Percentiles rank a stretch among this genome's conserved stretches.
phyloP scores from a whole-genome alignment of 53 echinoderm and acorn worm species.

The Holothuria leucospilota region DNA sequence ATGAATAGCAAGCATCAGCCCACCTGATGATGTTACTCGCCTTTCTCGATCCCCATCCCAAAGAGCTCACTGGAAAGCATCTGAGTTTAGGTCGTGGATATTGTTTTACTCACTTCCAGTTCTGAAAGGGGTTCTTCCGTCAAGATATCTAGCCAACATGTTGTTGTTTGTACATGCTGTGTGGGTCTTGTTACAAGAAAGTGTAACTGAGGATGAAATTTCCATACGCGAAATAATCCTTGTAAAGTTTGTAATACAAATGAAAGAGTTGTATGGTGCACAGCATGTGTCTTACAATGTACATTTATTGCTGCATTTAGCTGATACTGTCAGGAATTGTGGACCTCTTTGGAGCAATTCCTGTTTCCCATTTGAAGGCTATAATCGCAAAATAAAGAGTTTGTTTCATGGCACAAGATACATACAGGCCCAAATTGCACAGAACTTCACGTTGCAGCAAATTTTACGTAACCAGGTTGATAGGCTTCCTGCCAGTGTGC shows the following conservation, averaged over 20 bases:
- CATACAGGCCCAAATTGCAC: not conserved
- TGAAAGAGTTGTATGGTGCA: conserved; percentile 51
- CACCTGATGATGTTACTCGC: too few relatives aligned
- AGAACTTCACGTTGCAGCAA: too few relatives aligned
- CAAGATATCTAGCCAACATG: conserved; percentile 39
- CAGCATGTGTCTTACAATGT: conserved; percentile 51
- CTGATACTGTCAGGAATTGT: conserved; percentile 10
- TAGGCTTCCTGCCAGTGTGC: too few relatives aligned
- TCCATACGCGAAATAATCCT: conserved; percentile 39
- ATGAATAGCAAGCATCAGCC: too few relatives aligned
- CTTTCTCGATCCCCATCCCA: too few relatives aligned
- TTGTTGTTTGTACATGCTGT: conserved; percentile 60
- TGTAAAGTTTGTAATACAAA: conserved; percentile 54
- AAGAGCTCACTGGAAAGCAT: too few relatives aligned
- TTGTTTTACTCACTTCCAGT: conserved; percentile 54
- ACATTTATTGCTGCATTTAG: conserved; percentile 36
- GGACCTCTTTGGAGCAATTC: conserved; percentile 51
- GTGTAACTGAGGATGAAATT: conserved; percentile 48
- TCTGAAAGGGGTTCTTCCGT: conserved; percentile 55
- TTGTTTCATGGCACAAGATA: too few relatives aligned
- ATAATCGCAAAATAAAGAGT: conserved; percentile 24
- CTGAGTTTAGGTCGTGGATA: conserved; percentile 66
- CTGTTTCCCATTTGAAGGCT: conserved; percentile 6
- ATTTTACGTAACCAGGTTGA: too few relatives aligned
- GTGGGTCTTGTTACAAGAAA: conserved; percentile 45